Evolutionary conservation across 2,888 invertebrate species (phyloP).

Genomic region (Stegana nigrithorax): DNA sequence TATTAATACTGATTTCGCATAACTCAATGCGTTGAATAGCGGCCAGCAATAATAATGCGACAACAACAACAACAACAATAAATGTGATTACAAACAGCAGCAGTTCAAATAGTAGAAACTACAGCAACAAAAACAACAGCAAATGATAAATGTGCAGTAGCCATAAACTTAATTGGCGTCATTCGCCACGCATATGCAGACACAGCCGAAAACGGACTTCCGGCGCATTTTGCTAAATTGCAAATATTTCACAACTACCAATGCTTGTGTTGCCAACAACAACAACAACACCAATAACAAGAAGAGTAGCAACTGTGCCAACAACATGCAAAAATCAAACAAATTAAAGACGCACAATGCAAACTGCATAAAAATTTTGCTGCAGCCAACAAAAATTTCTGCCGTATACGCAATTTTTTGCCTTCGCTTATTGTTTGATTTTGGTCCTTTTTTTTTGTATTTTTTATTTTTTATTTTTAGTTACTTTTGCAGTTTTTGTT

Average conservation of each 20-base stretch:
- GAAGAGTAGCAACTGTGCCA: constrained; percentile 43
- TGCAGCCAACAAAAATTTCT: not conserved
- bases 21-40: too few relatives aligned
- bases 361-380: constrained; percentile 9
- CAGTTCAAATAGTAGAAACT: too few relatives aligned
- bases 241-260: constrained; percentile 52
- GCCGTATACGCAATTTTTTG: constrained; percentile 1
- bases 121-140: too few relatives aligned
- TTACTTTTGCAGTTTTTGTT: not conserved
- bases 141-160: too few relatives aligned
- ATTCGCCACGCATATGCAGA: constrained; percentile 47
- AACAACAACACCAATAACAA: constrained; percentile 51
- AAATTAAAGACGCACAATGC: constrained; percentile 52
- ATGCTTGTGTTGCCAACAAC: constrained; percentile 51
- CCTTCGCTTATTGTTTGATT: not conserved
- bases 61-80: too few relatives aligned
- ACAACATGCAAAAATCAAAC: constrained; percentile 51
- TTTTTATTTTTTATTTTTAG: not conserved
- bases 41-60: too few relatives aligned
- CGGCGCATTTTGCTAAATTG: constrained; percentile 59
- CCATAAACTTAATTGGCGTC: constrained; percentile 47
- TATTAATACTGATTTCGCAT: too few relatives aligned
- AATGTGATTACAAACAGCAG: too few relatives aligned
- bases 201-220: constrained; percentile 39
- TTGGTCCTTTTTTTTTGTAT: constrained; percentile 20